A percentile compares a stretch with the other conserved stretches of the same genome.
Conservation (phyloP, 2,888 invertebrate genomes). For the Tigriopus californicus region DNA sequence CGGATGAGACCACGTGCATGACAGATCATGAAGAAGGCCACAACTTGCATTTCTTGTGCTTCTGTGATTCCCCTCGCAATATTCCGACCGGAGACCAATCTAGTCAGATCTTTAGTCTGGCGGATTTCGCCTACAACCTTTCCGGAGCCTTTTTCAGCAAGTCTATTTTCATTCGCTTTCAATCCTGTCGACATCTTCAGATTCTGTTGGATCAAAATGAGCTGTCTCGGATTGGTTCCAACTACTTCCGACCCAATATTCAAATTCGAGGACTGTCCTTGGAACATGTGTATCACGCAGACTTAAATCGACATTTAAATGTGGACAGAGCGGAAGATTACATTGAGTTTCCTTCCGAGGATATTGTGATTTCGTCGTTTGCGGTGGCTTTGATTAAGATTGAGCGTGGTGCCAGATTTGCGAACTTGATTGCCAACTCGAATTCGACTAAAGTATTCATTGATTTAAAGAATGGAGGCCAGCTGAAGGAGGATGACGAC, state of each 20-base stretch:
- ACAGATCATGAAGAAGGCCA: neutral
- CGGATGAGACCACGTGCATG: neutral
- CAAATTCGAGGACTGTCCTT: neutral
- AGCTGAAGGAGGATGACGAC: neutral
- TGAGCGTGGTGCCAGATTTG: neutral
- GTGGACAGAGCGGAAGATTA: neutral
- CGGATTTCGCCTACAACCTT: neutral
- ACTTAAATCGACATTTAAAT: neutral
- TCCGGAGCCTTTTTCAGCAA: neutral
- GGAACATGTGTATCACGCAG: neutral
- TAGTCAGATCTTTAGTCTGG: neutral
- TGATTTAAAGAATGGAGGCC: neutral
- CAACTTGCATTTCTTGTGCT: neutral
- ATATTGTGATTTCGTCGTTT: neutral
- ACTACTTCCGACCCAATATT: neutral
- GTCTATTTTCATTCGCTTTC: neutral
- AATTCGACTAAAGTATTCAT: neutral
- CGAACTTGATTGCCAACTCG: neutral
- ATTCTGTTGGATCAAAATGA: neutral
- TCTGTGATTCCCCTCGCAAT: neutral
- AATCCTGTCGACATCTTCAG: neutral
- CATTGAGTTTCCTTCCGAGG: neutral
- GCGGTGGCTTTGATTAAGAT: neutral
- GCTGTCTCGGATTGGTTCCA: neutral
- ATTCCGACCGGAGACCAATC: neutral